Evolutionary conservation across 1,140 invertebrate species (phyloP).

Genomic region (Archegozetes longisetosus): DNA sequence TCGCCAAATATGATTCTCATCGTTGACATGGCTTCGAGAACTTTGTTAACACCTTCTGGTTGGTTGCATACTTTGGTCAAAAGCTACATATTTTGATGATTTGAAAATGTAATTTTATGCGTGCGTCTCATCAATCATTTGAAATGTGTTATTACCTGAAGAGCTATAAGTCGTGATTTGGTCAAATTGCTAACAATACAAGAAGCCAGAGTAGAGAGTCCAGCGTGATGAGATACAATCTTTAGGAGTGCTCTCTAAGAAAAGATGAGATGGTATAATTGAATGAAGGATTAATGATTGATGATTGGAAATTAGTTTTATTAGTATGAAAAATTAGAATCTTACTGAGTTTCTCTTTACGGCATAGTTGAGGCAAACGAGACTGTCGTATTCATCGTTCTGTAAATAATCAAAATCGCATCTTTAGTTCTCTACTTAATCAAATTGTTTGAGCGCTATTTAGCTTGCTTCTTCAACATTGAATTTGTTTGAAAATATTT

Average conservation of each 20-base stretch:
- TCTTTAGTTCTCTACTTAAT: too few relatives aligned
- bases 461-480: too few relatives aligned
- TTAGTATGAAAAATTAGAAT: constrained; percentile 23
- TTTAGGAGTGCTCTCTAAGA: constrained; percentile 17
- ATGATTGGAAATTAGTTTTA: not conserved
- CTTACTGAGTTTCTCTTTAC: constrained; percentile 25
- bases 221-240: constrained; percentile 49
- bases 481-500: too few relatives aligned
- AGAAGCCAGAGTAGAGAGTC: constrained; percentile 65
- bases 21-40: constrained; percentile 76
- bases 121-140: not conserved
- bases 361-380: constrained; percentile 56
- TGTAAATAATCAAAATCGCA: constrained; percentile 38
- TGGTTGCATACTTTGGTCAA: constrained; percentile 27
- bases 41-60: constrained; percentile 48
- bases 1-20: constrained; percentile 72
- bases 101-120: not conserved
- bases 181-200: constrained; percentile 71
- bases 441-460: too few relatives aligned
- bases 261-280: constrained; percentile 6
- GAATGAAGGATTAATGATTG: not conserved
- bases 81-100: constrained; percentile 23
- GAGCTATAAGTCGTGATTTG: constrained; percentile 58
- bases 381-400: constrained; percentile 68
- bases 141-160: constrained; percentile 46